A percentile compares a stretch with the other conserved stretches of the same genome.
These are phyloP conservation scores for Syrphus vitripennis DNA, from an alignment of 2,888 invertebrate genomes.

Conservation along the genomic window DNA sequence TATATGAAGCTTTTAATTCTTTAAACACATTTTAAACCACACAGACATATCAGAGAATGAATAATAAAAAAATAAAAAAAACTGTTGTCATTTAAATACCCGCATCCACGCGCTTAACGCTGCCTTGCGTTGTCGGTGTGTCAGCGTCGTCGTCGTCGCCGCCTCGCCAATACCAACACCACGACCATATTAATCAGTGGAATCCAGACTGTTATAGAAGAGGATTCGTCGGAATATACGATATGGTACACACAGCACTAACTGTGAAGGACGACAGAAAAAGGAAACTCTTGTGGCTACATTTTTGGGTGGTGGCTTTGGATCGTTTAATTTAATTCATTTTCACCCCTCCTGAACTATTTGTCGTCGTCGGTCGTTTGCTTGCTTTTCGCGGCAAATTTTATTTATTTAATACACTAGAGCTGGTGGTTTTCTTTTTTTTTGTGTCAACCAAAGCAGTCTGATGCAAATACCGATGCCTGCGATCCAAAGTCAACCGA, in stretches of 20 bases:
- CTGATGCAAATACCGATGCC: not conserved
- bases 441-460: not conserved
- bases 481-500: slow-evolving; percentile 31
- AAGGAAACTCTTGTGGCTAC: slow-evolving; percentile 30
- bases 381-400: slow-evolving; percentile 65
- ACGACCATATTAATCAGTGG: slow-evolving; percentile 51
- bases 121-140: not conserved
- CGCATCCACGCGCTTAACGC: slow-evolving; percentile 43
- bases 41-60: too few species aligned
- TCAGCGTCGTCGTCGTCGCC: not conserved
- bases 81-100: slow-evolving; percentile 65
- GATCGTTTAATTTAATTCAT: slow-evolving; percentile 71
- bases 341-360: slow-evolving; percentile 65
- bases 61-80: slow-evolving; percentile 21
- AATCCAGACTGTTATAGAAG: slow-evolving; percentile 53
- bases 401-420: slow-evolving; percentile 62
- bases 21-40: slow-evolving; percentile 59
- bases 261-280: slow-evolving; percentile 14
- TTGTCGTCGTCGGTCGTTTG: too few species aligned
- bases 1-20: slow-evolving; percentile 27
- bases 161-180: slow-evolving; percentile 8
- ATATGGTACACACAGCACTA: slow-evolving; percentile 18
- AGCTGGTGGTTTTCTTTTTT: not conserved
- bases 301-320: slow-evolving; percentile 52
- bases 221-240: not conserved